Evolutionary conservation across 2,888 invertebrate species (phyloP).

Genomic region (Mythimna loreyi): DNA sequence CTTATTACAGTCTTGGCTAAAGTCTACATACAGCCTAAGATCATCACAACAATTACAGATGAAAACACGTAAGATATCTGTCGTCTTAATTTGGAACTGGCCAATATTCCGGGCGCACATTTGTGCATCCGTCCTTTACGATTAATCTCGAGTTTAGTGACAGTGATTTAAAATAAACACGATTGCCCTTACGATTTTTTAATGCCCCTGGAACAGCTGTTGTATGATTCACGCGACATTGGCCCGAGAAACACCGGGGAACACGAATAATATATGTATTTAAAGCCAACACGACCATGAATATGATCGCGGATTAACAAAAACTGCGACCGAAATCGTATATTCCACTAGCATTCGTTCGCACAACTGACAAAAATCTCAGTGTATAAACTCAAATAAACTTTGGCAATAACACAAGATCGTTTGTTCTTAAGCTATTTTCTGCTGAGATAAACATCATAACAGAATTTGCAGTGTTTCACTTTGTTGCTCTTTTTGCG

Average conservation of each 20-base stretch:
- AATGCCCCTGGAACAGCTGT: conserved; percentile 86
- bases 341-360: conserved; percentile 56
- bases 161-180: conserved; percentile 80
- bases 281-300: conserved; percentile 81
- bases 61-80: conserved; percentile 34
- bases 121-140: conserved; percentile 64
- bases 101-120: conserved; percentile 49
- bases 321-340: conserved; percentile 68
- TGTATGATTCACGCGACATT: conserved; percentile 87
- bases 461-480: conserved; percentile 78
- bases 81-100: conserved; percentile 42
- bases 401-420: conserved; percentile 81
- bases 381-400: conserved; percentile 78
- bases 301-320: conserved; percentile 79
- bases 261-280: conserved; percentile 75
- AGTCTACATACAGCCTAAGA: conserved; percentile 16
- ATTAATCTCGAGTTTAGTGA: conserved; percentile 74
- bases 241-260: conserved; percentile 79
- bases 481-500: conserved; percentile 78
- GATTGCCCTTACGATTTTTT: conserved; percentile 87
- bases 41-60: conserved; percentile 39
- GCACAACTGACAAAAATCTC: conserved; percentile 72
- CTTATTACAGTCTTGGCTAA: conserved; percentile 13
- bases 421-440: conserved; percentile 81
- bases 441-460: conserved; percentile 82